Base-by-base conservation (phyloP, 2,888 invertebrate species). In the Pristionchus entomophagus region DNA sequence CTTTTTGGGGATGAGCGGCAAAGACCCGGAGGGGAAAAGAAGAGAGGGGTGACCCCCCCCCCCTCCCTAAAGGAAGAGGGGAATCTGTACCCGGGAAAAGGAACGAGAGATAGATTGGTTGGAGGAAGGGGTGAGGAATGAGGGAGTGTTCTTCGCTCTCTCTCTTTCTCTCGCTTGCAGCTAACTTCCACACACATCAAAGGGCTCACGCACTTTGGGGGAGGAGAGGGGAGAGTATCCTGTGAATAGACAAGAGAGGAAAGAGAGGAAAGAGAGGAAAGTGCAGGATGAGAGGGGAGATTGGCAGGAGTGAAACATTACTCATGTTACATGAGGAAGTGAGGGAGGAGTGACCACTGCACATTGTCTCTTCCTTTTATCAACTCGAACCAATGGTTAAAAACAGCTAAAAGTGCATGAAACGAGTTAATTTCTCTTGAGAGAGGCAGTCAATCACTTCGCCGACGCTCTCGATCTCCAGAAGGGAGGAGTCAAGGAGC, bases 391-490 rank as follows among this genome's bases (percentile, higher is more conserved):
- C n/a, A n/a, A n/a, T n/a, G n/a, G n/a, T n/a, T n/a, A n/a, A n/a
- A n/a, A n/a, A n/a, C n/a, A n/a, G n/a, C n/a, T n/a, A n/a, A n/a
- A n/a, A n/a, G n/a, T n/a, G n/a, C n/a, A n/a, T n/a, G n/a, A n/a
- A n/a, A n/a, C n/a, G n/a, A 65, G 6, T 6, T 32, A 4, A 17
- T 49, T 29, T 51, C 38, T n/a, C 53, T 38, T 35, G 77, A 85
- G 96, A 93, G 96, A 99, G 95, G 98, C 99, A 10, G 97, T 96
- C 22, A 98, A 98, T 94, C 99, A 99, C 95, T 96, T 99, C 92
- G 94, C 99, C 81, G 96, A 96, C 5, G 98, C 98, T 0, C 94
- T 99, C 56, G 97, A 97, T 94, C 96, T 97, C 94, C 99, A 99
- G 95, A 96, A 96, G 35, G 96, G 96, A 73, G 96, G 96, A 51